Conservation (phyloP, 2,888 invertebrate genomes). For the Mesochorus sp. region DNA sequence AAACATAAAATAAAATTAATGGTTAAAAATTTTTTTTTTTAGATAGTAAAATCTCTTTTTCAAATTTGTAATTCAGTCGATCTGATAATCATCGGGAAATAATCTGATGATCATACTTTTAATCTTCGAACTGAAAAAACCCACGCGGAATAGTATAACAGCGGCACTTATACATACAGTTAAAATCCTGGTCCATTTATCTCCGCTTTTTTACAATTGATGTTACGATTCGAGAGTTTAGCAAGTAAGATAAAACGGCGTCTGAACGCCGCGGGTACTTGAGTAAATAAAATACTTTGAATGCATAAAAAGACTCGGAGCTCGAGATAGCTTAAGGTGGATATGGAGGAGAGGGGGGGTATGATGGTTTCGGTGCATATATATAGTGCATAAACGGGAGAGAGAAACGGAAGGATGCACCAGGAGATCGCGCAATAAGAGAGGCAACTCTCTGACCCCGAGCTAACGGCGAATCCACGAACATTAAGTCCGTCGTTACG, state of each 20-base stretch:
- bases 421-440: neutral
- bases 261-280: neutral
- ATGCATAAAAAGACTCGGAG: neutral
- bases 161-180: neutral
- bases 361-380: neutral
- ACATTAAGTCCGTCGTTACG: slow-evolving; percentile 50
- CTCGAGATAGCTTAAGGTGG: slow-evolving; percentile 22
- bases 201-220: neutral
- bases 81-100: too few species aligned
- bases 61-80: too few species aligned
- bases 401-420: too few species aligned
- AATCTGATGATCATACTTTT: too few species aligned
- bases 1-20: too few species aligned
- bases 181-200: too few species aligned
- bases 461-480: slow-evolving; percentile 39
- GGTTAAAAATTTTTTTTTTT: too few species aligned
- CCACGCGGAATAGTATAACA: neutral
- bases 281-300: neutral
- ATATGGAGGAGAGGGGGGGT: neutral
- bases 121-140: too few species aligned
- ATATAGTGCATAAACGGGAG: too few species aligned
- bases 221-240: neutral
- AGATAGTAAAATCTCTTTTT: too few species aligned
- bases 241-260: neutral
- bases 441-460: slow-evolving; percentile 37